These are phyloP conservation scores for Engraulis encrasicolus DNA, from an alignment of 2,113 vertebrate genomes.

Conservation along the genomic window DNA sequence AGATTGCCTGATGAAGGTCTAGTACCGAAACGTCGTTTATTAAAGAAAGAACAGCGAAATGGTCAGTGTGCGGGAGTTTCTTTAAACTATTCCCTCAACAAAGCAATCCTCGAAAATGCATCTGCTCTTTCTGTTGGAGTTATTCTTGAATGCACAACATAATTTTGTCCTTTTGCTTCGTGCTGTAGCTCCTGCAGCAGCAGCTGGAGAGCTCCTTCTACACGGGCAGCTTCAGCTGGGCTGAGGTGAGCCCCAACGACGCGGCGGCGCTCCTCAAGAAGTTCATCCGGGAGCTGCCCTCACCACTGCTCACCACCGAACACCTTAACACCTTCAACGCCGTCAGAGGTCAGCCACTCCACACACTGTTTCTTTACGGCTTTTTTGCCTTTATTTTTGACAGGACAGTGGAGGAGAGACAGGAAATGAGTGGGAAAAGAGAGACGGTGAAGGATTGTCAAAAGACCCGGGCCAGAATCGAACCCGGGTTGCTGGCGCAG, in stretches of 20 bases:
- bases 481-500: no score
- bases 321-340: conserved; percentile 88
- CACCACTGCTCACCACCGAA: conserved; percentile 85
- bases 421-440: no score
- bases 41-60: no score
- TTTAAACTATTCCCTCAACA: no score
- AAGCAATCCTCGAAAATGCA: no score
- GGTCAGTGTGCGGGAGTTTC: no score
- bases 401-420: no score
- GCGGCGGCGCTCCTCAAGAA: conserved; percentile 87
- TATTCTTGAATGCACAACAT: not conserved
- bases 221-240: conserved; percentile 79
- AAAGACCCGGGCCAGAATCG: no score
- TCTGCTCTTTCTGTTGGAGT: not conserved
- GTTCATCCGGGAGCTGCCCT: conserved; percentile 87
- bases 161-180: not conserved
- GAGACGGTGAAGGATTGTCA: no score
- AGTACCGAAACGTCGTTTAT: no score
- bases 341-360: conserved; percentile 79
- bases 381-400: no score
- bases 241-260: conserved; percentile 87
- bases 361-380: not conserved
- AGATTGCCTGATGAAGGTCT: no score
- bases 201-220: conserved; percentile 85
- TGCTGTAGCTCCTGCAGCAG: conserved; percentile 80